Evolutionary conservation across 2,113 vertebrate species (phyloP), one percentile per base, ranked within the genome.

Genomic region (Entelurus aequoreus): DNA sequence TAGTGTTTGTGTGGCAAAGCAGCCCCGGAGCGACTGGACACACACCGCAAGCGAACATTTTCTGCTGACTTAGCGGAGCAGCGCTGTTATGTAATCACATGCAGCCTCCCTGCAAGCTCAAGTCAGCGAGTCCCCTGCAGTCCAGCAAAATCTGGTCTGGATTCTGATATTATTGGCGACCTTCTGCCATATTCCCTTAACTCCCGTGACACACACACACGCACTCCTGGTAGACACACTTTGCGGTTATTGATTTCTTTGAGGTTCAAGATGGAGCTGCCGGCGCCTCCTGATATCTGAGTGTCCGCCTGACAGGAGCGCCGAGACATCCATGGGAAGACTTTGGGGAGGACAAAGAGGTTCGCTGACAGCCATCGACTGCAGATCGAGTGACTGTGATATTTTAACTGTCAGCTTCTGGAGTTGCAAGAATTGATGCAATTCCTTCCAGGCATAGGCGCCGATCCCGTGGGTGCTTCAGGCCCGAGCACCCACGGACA

Each of bases 261-360:
- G 60, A 61, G 60, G 69, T 35, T 66, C 68, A 67, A 77, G 60
- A 79, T 55, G n/a, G 64, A 49, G 55, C 11, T 73, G 54, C 65
- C 79, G 76, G 76, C 63, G 63, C 73, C 78, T n/a, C 16, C 54
- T 75, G 48, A 56, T 68, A 76, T 80, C 58, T 75, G 72, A 80
- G 75, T 44, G 62, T 72, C 66, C 50, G 77, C 63, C 66, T 77
- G 68, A 82, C 69, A 60, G 61, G 42, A 19, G 65, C 5, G 12
- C 55, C 38, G 73, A 76, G 68, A 66, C 65, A 60, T 72, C 67
- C 35, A 75, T 82, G 55, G 50, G 37, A 62, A 77, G 67, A 72
- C 47, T 12, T 11, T 28, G n/a, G 55, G 46, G 60, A 71, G 51
- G 61, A 72, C 52, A 68, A 57, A 62, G 21, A 46, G 60, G 13